Base-by-base conservation (phyloP, 2,113 vertebrate species). In the Polyodon spathula region DNA sequence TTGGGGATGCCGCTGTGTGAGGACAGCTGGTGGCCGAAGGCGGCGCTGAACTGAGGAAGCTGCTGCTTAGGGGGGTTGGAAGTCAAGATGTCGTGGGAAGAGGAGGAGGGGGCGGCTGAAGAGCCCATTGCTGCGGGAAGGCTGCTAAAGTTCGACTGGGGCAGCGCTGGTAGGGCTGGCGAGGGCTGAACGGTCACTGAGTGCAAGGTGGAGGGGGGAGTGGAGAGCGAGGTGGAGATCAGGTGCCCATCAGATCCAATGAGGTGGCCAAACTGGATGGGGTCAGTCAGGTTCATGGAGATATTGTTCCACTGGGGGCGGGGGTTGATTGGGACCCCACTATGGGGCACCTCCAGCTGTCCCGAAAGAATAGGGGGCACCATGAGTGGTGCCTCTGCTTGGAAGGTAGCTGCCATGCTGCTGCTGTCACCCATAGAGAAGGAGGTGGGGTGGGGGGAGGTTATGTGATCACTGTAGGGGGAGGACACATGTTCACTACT, bases 1-100 rank as follows among this genome's bases (percentile, higher is more conserved):
- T 98, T 98, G 57, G 95, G 96, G 80, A 99, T 97, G 84, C 96
- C 96, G 74, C 96, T 97, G 83, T 97, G 96, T 67, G 93, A 89
- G 78, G 90, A 91, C 89, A 99, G 81, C 82, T 97, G 96, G 80
- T 95, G 93, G 81, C 96, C 96, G 0, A 99, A 98, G 86, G 92
- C 95, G 27, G 96, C 92, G 53, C 95, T 99, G 89, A 99, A 99
- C 84, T 99, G 96, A 66, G 96, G 96, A 78, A 99, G 94, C 74
- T 97, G 95, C 61, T 93, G 94, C 79, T 97, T 98, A 77, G 93
- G 88, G 72, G 92, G 93, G 52, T 85, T 79, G 74, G 92, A 90
- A 80, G 86, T 88, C 84, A 94, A 77, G 52, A 95, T 88, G 64
- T 97, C 92, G 0, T 65, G 75, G 15, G 61, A 16, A 37, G 56